Conservation (phyloP, 2,113 vertebrate genomes). For the Silurus glanis region DNA sequence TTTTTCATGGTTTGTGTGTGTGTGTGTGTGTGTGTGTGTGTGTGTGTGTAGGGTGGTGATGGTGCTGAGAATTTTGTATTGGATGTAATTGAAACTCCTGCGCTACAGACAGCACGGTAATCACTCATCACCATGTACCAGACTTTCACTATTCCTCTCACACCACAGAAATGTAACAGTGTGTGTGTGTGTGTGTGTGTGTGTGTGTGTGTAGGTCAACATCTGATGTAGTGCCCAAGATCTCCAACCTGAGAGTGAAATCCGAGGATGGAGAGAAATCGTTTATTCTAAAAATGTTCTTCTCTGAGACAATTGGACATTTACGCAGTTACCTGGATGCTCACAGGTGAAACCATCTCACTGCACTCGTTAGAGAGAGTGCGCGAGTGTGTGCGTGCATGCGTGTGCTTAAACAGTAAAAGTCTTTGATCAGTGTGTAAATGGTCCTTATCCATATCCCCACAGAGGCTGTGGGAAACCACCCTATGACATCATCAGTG, state of each 20-base stretch:
- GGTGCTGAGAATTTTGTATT: conserved; percentile 53
- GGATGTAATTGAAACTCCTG: conserved; percentile 74
- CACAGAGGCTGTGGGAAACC: conserved; percentile 66
- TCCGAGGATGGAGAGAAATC: conserved; percentile 80
- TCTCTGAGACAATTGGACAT: conserved; percentile 78
- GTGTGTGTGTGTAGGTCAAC: conserved; percentile 45
- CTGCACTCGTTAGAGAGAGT: neutral
- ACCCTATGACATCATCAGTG: conserved; percentile 84
- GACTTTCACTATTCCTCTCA: neutral
- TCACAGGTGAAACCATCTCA: conserved; percentile 70
- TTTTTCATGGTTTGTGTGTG: neutral
- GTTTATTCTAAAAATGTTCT: conserved; percentile 77
- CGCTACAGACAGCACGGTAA: conserved; percentile 67
- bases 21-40: neutral
- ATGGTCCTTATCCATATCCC: neutral
- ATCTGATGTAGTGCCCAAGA: neutral
- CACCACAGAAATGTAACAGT: no score
- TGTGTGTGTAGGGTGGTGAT: conserved; percentile 68
- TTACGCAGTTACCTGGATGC: conserved; percentile 75
- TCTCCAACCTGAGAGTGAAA: conserved; percentile 78
- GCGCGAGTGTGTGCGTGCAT: neutral
- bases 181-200: no score
- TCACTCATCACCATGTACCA: neutral
- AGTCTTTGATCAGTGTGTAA: neutral
- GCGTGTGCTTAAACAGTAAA: neutral